Evolutionary conservation across 2,113 vertebrate genomes (phyloP).

Genomic region (Ibidorhyncha struthersii): DNA sequence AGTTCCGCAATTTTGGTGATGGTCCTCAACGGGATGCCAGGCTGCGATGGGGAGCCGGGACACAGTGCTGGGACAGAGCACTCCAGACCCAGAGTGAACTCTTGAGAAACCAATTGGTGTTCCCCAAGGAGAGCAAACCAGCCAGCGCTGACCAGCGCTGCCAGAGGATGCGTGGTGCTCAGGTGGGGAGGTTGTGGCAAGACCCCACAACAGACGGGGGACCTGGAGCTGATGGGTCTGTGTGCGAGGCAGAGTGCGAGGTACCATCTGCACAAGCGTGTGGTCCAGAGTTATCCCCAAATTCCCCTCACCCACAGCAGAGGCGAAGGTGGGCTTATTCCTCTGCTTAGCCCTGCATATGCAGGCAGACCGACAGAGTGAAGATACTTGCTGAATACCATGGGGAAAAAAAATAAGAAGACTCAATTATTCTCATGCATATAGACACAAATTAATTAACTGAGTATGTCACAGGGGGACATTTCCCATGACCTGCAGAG

Average conservation of each 20-base stretch:
- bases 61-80: fast-evolving
- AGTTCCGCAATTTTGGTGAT: neutral
- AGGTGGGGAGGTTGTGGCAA: fast-evolving
- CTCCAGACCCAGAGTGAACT: neutral
- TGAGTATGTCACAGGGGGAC: neutral
- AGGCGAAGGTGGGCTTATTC: neutral
- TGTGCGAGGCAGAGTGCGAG: neutral
- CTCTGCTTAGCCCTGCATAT: neutral
- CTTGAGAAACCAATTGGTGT: neutral
- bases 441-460: conserved; percentile 63
- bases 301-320: neutral
- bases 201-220: fast-evolving
- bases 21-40: neutral
- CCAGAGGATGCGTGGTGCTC: neutral
- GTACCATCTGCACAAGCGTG: fast-evolving
- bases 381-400: neutral
- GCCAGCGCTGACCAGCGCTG: neutral
- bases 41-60: neutral
- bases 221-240: neutral
- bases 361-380: fast-evolving
- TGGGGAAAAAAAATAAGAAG: neutral
- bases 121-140: neutral
- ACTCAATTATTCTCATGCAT: conserved; percentile 36
- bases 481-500: conserved; percentile 27
- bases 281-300: neutral